phyloP scores from a whole-genome alignment of 2,797 vertebrate genomes.

The Mormyrops attenuatus region DNA sequence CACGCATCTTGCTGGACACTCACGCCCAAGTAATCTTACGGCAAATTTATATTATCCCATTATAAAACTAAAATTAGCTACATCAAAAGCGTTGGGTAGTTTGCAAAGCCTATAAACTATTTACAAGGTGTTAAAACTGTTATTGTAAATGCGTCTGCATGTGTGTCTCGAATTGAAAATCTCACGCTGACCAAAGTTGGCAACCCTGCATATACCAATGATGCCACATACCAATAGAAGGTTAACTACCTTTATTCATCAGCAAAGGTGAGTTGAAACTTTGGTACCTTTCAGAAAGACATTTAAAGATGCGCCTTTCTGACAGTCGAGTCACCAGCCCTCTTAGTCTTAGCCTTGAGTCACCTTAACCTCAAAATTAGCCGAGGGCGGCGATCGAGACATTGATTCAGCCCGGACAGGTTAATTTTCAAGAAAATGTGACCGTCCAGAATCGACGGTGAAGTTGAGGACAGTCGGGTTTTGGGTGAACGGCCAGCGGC shows the following conservation, averaged over 20 bases:
- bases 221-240: background rate
- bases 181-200: background rate
- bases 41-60: background rate
- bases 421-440: background rate
- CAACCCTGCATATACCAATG: background rate
- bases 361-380: background rate
- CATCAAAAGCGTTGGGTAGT: background rate
- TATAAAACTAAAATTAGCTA: background rate
- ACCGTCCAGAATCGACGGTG: background rate
- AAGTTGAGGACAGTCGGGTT: background rate
- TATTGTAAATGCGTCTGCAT: background rate
- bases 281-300: background rate
- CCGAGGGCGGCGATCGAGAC: background rate
- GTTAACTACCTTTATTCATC: background rate
- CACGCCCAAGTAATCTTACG: background rate
- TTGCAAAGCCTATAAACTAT: background rate
- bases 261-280: background rate
- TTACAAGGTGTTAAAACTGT: background rate
- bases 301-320: background rate
- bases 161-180: background rate
- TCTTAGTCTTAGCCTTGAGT: no score
- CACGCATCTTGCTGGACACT: background rate
- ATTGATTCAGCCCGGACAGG: background rate
- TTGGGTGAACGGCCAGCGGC: background rate
- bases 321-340: background rate